Evolutionary conservation across 2,888 invertebrate species (phyloP).

Genomic region (Ferdinandea cuprea): DNA sequence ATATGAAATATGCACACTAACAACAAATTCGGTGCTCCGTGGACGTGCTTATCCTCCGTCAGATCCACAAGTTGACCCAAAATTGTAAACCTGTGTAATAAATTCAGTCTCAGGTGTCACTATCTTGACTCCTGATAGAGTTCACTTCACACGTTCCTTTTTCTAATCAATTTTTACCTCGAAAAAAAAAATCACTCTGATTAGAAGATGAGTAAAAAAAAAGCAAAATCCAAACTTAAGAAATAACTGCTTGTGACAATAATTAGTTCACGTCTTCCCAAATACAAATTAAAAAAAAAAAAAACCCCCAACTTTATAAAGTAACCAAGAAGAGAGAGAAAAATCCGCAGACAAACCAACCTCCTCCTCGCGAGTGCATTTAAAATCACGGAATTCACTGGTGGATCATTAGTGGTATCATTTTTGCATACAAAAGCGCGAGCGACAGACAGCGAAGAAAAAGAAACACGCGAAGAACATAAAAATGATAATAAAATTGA

Average conservation of each 20-base stretch:
- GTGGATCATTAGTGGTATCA: conserved; percentile 67
- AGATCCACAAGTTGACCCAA: too few species aligned
- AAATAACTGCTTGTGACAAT: background rate
- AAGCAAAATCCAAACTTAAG: too few species aligned
- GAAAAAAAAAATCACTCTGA: too few species aligned
- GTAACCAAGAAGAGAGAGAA: conserved; percentile 16
- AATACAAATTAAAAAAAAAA: background rate
- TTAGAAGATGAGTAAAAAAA: too few species aligned
- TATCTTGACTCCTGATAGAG: too few species aligned
- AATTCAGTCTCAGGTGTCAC: too few species aligned
- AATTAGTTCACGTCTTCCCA: conserved; percentile 32
- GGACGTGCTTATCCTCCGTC: too few species aligned
- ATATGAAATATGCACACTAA: too few species aligned
- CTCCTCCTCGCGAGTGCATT: conserved; percentile 42
- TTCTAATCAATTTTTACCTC: too few species aligned
- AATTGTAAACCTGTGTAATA: too few species aligned
- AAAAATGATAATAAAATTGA: conserved; percentile 72
- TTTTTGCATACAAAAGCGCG: conserved; percentile 42
- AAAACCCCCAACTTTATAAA: background rate
- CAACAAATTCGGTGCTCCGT: too few species aligned
- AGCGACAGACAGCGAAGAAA: conserved; percentile 1
- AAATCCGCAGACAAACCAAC: conserved; percentile 10
- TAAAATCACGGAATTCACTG: conserved; percentile 66
- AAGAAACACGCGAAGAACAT: conserved; percentile 35
- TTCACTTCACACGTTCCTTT: too few species aligned